Evolutionary conservation across 1,140 invertebrate species (phyloP).

Genomic region (Diabrotica undecimpunctata): DNA sequence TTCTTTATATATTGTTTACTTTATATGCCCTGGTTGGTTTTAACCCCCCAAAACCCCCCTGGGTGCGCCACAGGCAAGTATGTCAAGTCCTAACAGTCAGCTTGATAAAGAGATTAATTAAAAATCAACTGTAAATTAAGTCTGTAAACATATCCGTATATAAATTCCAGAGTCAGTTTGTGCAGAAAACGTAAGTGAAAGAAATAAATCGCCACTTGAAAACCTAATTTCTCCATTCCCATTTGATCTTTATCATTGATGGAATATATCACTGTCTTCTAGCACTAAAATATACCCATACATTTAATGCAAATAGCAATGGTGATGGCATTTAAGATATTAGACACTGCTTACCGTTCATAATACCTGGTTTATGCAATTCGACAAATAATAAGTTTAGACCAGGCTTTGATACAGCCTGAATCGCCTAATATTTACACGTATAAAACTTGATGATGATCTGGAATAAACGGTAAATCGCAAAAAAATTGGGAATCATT

Average conservation of each 20-base stretch:
- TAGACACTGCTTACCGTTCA: constrained; percentile 8
- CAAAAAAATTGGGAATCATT: constrained; percentile 10
- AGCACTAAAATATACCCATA: neutral
- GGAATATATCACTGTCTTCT: neutral
- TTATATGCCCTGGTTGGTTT: too few species aligned
- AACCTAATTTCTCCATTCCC: neutral
- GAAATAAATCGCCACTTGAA: neutral
- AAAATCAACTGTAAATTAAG: too few species aligned
- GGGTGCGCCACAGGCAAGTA: too few species aligned
- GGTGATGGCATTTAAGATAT: constrained; percentile 9
- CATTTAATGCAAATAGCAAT: constrained; percentile 11
- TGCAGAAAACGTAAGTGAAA: neutral
- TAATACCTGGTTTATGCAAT: neutral
- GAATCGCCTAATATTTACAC: too few species aligned
- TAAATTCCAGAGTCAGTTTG: too few species aligned
- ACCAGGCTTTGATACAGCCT: neutral
- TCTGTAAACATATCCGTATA: too few species aligned
- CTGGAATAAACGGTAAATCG: too few species aligned
- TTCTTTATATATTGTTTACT: too few species aligned
- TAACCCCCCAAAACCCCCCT: too few species aligned
- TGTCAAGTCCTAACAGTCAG: too few species aligned
- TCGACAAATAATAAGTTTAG: neutral
- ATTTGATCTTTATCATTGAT: neutral
- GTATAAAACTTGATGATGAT: too few species aligned
- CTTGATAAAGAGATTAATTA: too few species aligned